Evolutionary conservation across 2,113 vertebrate species (phyloP), one percentile per base, ranked within the genome.

Genomic region (Nannospalax galili): DNA sequence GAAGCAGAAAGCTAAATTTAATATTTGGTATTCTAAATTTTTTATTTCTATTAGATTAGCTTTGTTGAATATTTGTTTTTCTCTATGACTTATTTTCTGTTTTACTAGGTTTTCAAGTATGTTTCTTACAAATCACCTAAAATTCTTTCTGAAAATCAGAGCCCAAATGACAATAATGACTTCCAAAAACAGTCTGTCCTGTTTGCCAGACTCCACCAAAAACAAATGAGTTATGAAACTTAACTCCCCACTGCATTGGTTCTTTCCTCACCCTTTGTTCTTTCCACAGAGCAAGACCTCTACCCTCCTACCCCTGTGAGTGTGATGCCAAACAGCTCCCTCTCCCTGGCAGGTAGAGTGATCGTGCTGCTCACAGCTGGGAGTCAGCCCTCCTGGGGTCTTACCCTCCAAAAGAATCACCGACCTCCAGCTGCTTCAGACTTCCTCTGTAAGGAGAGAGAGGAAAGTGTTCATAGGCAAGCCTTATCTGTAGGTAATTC

Each of bases 361-460:
- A 28, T 16, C 20, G 42, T 17, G 73, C 24, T 16, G 5, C 40
- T 24, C 26, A 12, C 72, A 4, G 37, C 9, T 8, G 20, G 22
- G 30, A 22, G 37, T 62, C 70, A 20, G 48, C 69, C 26, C 7
- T 22, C 35, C 4, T 0, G 1, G 24, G 69, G 82, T 77, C 56
- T 72, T 30, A 79, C 37, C 81, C 48, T 78, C 72, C 40, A 22
- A 0, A 17, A 42, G 9, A 22, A 24, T 42, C 58, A 85, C 94
- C 95, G 11, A 17, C 35, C 16, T 52, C 30, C 89, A 0, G 72
- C 81, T 2, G 79, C 94, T 82, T 97, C 96, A 98, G 37, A 97
- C 97, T 95, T 98, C 97, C 93, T 98, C 97, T 98, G 97, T 40
- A 93, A 94, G 0, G 56, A 92, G 45, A 94, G 42, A 87, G 65